phyloP scores from a whole-genome alignment of 2,797 vertebrate species.

The Gallinago stenura region DNA sequence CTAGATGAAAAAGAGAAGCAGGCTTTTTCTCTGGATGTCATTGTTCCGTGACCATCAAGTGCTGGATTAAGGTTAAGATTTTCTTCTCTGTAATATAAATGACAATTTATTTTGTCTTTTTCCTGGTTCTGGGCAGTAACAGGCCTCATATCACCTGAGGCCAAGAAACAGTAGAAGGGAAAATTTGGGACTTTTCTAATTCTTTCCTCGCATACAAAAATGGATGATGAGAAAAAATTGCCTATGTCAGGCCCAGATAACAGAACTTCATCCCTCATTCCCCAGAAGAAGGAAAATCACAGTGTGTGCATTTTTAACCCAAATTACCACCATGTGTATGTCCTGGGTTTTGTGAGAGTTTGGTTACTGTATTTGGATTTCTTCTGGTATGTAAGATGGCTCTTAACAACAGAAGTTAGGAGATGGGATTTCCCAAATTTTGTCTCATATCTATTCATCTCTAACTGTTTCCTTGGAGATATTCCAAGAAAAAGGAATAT shows the following conservation, averaged over 20 bases:
- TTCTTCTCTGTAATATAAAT: neutral
- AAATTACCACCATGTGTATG: neutral
- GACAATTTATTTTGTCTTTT: neutral
- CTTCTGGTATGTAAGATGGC: neutral
- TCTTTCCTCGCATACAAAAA: neutral
- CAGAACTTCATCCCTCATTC: neutral
- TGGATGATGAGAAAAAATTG: neutral
- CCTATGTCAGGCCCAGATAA: neutral
- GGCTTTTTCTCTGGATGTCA: neutral
- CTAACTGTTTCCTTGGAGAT: constrained; percentile 46
- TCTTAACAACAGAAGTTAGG: constrained; percentile 3
- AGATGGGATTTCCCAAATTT: constrained; percentile 10
- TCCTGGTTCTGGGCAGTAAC: neutral
- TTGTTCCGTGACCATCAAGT: neutral
- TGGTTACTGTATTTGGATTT: neutral
- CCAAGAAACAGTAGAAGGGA: neutral
- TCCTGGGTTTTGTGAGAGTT: neutral
- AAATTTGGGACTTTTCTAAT: neutral
- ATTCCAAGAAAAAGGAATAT: constrained; percentile 40
- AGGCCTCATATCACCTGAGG: neutral
- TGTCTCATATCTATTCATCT: constrained; percentile 16
- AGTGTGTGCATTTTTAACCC: neutral
- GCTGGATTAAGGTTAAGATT: neutral
- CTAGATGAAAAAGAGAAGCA: neutral
- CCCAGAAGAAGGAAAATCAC: neutral